phyloP scores from a whole-genome alignment of 2,797 vertebrate genomes.

The Margarornis squamiger region DNA sequence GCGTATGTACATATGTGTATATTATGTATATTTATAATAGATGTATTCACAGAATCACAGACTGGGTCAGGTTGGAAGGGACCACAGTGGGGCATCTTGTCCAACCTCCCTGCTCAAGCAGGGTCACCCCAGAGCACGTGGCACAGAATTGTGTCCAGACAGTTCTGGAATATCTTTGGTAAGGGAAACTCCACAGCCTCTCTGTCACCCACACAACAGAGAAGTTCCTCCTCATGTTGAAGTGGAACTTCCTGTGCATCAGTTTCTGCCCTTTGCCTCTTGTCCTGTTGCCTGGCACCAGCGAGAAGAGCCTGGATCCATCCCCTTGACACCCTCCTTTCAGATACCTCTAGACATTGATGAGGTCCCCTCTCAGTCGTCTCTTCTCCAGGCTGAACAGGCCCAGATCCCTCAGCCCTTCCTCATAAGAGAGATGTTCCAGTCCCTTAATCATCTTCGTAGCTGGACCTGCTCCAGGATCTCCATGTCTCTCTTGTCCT shows the following conservation, averaged over 20 bases:
- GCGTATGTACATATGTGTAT: not conserved
- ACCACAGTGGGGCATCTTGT: not conserved
- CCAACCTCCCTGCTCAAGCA: not conserved
- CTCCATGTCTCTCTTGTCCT: not conserved
- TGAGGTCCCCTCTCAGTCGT: not conserved
- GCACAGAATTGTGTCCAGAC: not conserved
- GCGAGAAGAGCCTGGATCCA: not conserved
- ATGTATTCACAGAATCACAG: not conserved
- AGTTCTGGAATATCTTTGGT: not conserved
- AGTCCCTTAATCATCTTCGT: not conserved
- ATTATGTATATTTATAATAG: not conserved
- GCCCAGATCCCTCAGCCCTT: not conserved
- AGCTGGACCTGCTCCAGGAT: not conserved
- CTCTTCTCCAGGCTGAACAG: not conserved
- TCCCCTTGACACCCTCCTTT: not conserved
- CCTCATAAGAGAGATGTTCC: not conserved
- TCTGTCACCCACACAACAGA: not conserved
- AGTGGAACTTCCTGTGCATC: not conserved
- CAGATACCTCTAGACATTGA: not conserved
- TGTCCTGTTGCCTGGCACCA: rapidly evolving
- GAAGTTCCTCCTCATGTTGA: not conserved
- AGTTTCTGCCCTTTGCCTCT: not conserved
- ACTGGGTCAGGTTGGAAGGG: not conserved
- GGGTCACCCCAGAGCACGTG: not conserved
- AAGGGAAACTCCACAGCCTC: not conserved